These are phyloP conservation scores for Notechis scutatus DNA, from an alignment of 2,113 vertebrate genomes.

Conservation along the genomic window DNA sequence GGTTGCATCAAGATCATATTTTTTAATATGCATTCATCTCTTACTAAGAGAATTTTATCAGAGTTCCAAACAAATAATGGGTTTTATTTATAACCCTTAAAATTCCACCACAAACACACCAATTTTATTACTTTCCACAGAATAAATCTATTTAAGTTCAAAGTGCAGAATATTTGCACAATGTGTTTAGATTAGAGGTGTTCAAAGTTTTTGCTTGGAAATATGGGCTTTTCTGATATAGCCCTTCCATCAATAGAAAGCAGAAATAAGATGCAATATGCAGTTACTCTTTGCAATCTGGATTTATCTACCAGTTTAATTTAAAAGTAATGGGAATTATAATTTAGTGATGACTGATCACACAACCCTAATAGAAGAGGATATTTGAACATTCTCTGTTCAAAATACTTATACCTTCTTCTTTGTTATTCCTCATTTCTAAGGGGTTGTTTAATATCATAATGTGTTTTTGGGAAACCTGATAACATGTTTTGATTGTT, in stretches of 20 bases:
- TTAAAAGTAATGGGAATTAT: background rate
- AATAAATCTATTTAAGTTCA: background rate
- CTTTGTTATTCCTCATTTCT: background rate
- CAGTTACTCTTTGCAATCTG: background rate
- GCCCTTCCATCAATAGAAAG: background rate
- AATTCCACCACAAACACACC: background rate
- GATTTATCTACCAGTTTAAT: background rate
- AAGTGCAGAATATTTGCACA: background rate
- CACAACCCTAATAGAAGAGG: background rate
- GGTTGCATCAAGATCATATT: background rate
- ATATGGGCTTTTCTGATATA: background rate
- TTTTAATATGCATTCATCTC: background rate
- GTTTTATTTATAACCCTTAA: background rate
- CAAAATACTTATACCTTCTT: background rate
- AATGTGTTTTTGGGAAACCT: background rate
- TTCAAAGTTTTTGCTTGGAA: background rate
- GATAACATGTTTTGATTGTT: background rate
- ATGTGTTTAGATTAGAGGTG: background rate
- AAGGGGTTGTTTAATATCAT: background rate
- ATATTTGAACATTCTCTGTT: background rate
- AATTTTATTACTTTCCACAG: background rate
- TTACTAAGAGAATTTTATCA: background rate
- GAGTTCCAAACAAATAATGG: background rate
- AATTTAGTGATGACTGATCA: background rate
- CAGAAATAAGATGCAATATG: background rate